Evolutionary conservation across 2,888 invertebrate species (phyloP).

Genomic region (Aleiodes alternator): DNA sequence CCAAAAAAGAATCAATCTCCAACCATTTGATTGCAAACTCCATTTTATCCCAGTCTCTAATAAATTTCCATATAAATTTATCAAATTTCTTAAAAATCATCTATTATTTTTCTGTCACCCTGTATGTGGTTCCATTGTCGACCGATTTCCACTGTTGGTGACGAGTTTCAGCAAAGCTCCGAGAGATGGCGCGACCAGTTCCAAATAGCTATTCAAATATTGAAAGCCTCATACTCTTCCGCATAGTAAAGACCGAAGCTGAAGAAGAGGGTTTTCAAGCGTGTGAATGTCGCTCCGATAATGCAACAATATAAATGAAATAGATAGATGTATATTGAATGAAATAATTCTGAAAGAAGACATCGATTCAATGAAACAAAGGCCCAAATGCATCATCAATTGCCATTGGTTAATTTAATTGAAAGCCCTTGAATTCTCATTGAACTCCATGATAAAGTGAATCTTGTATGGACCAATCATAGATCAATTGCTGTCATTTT

Average conservation of each 20-base stretch:
- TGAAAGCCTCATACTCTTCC: neutral
- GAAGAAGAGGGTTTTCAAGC: neutral
- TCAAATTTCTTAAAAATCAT: too few species aligned
- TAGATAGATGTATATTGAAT: slow-evolving; percentile 1
- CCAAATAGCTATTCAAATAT: slow-evolving; percentile 1
- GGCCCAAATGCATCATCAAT: slow-evolving; percentile 14
- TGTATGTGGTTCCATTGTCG: slow-evolving; percentile 50
- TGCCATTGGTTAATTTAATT: slow-evolving; percentile 6
- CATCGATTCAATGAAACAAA: slow-evolving; percentile 1
- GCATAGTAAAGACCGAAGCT: neutral
- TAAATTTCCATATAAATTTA: too few species aligned
- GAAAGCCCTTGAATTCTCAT: slow-evolving; percentile 20
- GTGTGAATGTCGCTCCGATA: neutral
- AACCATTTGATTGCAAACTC: too few species aligned
- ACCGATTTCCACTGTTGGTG: slow-evolving; percentile 38
- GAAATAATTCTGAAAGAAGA: neutral
- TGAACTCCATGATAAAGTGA: slow-evolving; percentile 1
- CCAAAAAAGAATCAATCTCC: too few species aligned
- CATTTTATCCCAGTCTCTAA: too few species aligned
- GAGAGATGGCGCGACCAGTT: slow-evolving; percentile 51
- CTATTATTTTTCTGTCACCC: slow-evolving; percentile 40
- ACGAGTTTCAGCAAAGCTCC: slow-evolving; percentile 47
- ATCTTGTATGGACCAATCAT: slow-evolving; percentile 4
- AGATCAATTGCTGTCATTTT: slow-evolving; percentile 9
- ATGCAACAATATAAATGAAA: slow-evolving; percentile 4